Base-by-base conservation (phyloP, 1,140 invertebrate genomes). In the Cotesia vestalis region DNA sequence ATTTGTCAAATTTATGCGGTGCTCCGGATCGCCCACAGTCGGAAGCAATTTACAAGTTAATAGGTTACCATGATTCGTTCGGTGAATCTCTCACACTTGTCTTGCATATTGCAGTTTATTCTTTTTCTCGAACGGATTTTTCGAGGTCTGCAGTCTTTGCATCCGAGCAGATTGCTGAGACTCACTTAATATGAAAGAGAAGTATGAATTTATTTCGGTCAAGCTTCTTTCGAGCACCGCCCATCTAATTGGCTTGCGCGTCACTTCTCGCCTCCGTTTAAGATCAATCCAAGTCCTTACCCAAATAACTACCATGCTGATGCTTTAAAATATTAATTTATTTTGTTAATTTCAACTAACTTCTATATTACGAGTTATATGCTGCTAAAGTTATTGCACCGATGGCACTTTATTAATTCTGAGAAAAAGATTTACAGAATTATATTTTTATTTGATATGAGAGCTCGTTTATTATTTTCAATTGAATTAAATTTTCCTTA, bases 31-130 rank as follows among this genome's bases (percentile, higher is more conserved):
- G 77, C 73, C 73, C 76, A 74, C 77, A 83, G 78, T 83, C 83
- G 83, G 83, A 84, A 84, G 83, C 83, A 85, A 85, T 85, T 85
- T 85, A 85, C 83, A 83, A 85, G 83, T 84, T 85, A 85, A 84
- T 84, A 83, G 83, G 79, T 82, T 83, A 82, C 76, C 73, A 80
- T 78, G 80, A 80, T 82, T 84, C 81, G 79, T 83, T 79, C 77
- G 70, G 75, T 73, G 76, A 72, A 67, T 71, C 51, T 17, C 17
- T 27, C 57, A 53, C 35, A 60, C 14, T 52, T 64, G 57, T 60
- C 62, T 20, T 11, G 9, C 64, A 20, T 59, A 55, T 59, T 75
- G 27, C 71, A 36, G 66, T 60, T 64, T 46, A 52, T 51, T 55
- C 46, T 60, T 46, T 67, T 12, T 62, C 69, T 55, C 6, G 3